Evolutionary conservation across 2,888 invertebrate genomes (phyloP), one percentile per base, ranked within the genome.

Genomic region (Cantharis rufa): DNA sequence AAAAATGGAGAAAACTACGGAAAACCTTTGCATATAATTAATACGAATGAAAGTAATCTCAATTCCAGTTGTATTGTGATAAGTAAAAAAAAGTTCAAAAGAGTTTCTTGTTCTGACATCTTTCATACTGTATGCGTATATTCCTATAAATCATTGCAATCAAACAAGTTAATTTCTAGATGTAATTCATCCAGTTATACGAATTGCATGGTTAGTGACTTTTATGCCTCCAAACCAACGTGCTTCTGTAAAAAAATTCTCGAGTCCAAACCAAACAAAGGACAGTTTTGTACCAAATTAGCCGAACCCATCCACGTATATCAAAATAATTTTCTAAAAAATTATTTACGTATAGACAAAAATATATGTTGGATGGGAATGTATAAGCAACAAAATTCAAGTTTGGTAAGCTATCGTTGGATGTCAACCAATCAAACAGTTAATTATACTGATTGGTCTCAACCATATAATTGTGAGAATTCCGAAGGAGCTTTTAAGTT

Each of bases 291-390:
- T 15, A 10, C 62, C 11, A 76, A 72, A 48, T 18, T 76, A 32
- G 76, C 74, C 4, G 78, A 78, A 72, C 76, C 75, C 2, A n/a
- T 21, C 3, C 9, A 48, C 10, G 62, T 61, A 1, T 76, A 61
- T 16, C 78, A 78, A 61, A 74, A 71, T n/a, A 1, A 27, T 3
- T 11, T 74, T 1, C n/a, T 78, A 13, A 4, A 64, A 11, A 4
- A 18, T 10, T 68, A 10, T 32, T 70, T 74, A 24, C 10, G 1
- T 5, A 1, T n/a, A 2, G 18, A 64, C 0, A 15, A 10, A 18
- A 13, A 16, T 15, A 10, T 3, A 1, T 79, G 76, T 69, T 75
- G 79, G 74, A 71, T 79, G 18, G 79, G 79, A 15, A 66, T 79
- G 15, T 13, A 75, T 9, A 70, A 76, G 24, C 0, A 16, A 0